A percentile compares a stretch with the other conserved stretches of the same genome.
phyloP scores from a whole-genome alignment of 1,140 invertebrate genomes.

The Formica exsecta region DNA sequence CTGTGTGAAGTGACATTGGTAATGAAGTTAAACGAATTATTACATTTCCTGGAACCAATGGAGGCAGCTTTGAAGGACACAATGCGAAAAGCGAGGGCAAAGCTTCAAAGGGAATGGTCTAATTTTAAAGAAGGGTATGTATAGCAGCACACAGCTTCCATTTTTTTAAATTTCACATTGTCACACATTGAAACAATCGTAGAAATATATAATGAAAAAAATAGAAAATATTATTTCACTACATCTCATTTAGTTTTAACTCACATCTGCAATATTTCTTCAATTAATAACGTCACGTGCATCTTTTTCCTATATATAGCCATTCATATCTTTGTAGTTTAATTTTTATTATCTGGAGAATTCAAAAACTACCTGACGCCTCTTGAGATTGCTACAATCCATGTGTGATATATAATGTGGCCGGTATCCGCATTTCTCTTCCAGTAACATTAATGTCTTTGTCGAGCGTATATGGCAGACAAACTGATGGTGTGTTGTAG shows the following conservation, averaged over 20 bases:
- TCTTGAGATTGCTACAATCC: conserved; percentile 73
- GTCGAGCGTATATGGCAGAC: conserved; percentile 72
- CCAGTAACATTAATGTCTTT: conserved; percentile 59
- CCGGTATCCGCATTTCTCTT: conserved; percentile 16
- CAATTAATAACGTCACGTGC: neutral
- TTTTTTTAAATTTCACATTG: conserved; percentile 20
- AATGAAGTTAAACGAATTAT: conserved; percentile 75
- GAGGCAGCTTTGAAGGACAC: conserved; percentile 77
- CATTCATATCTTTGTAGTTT: neutral
- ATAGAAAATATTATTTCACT: conserved; percentile 14
- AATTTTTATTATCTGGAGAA: conserved; percentile 44
- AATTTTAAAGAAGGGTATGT: conserved; percentile 82
- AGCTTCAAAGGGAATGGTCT: conserved; percentile 80
- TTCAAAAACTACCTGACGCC: conserved; percentile 51
- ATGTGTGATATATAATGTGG: conserved; percentile 55
- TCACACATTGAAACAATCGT: conserved; percentile 20
- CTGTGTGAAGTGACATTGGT: conserved; percentile 78
- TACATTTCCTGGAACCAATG: conserved; percentile 74
- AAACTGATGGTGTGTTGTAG: conserved; percentile 80
- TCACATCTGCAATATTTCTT: conserved; percentile 28
- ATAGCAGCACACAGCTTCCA: neutral
- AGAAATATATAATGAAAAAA: neutral
- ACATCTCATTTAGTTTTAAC: conserved; percentile 10
- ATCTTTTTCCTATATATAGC: neutral
- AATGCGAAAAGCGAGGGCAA: conserved; percentile 76